Evolutionary conservation across 2,888 invertebrate species (phyloP), one percentile per base, ranked within the genome.

Genomic region (Parnassius glacialis): DNA sequence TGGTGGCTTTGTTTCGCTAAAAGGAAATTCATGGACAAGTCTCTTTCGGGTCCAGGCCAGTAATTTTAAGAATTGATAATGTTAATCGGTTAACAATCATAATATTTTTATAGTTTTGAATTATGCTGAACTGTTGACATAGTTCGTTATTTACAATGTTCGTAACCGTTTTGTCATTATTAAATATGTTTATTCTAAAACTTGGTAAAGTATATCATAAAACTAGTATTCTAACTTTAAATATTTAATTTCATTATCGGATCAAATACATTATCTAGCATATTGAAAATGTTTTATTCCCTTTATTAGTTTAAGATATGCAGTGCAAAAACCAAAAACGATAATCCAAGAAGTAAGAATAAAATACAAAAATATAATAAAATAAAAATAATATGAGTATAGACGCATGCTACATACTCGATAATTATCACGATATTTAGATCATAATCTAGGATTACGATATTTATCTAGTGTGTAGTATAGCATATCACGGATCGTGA

Each of bases 1-100:
- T 99, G 99, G 99, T 99, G 99, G 99, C 92, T 99, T 62, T 99
- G 99, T 83, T 99, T 99, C 92, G 96, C 98, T 42, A 98, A 98
- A 83, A 98, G 98, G 94, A 98, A 98, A 93, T 99, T 99, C 84
- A 99, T 99, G 99, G 99, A 99, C 84, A 99, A 99, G 84, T 98
- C 98, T 42, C 92, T 99, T 42, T 95, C 97, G 44, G 97, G 95
- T 0, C 97, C 97, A 2, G 98, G 98, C 51, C 96, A 96, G 82
- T 95, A 87, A 47, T 34, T 45, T 55, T 62, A 52, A 41, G 1
- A 56, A 34, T 42, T 42, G 2, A 45, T 45, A 44, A 58, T 12
- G 20, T 34, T 20, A 20, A n/a, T 11, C 34, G 34, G 34, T 34
- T 34, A 34, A 34, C 34, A 34, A 20, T 11, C 41, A 41, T 42